phyloP scores from a whole-genome alignment of 2,113 vertebrate species.

The Pelodiscus sinensis region DNA sequence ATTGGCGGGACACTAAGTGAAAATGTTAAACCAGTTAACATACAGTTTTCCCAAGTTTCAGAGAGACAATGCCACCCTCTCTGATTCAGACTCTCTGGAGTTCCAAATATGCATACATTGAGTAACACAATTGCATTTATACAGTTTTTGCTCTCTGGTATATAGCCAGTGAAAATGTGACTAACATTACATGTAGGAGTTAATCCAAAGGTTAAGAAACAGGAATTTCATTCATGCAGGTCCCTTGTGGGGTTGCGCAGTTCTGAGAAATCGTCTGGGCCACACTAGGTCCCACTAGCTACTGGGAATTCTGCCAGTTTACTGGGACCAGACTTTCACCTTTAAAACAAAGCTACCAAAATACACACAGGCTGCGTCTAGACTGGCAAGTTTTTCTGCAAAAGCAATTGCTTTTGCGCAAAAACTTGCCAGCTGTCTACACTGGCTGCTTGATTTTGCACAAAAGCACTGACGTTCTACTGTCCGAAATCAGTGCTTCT shows the following conservation, averaged over 20 bases:
- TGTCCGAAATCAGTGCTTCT: no score
- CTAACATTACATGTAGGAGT: background rate
- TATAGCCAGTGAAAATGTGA: background rate
- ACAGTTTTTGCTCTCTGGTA: background rate
- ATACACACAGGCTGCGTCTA: background rate
- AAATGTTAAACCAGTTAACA: background rate
- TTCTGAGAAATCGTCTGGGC: background rate
- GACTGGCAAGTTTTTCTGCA: no score
- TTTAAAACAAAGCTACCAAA: background rate
- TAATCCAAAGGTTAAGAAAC: background rate
- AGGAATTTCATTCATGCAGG: background rate
- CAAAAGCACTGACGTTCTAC: no score
- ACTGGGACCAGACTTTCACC: background rate
- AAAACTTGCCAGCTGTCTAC: no score
- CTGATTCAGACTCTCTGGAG: background rate
- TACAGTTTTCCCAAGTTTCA: background rate
- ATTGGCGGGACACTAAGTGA: background rate
- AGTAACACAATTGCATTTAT: background rate
- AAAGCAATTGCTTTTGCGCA: no score
- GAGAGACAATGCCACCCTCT: background rate
- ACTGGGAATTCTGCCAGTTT: background rate
- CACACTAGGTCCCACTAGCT: background rate
- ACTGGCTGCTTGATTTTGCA: no score
- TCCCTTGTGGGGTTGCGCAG: background rate
- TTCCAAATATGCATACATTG: background rate